phyloP scores from a whole-genome alignment of 2,888 invertebrate species.

The Pandemis corylana region DNA sequence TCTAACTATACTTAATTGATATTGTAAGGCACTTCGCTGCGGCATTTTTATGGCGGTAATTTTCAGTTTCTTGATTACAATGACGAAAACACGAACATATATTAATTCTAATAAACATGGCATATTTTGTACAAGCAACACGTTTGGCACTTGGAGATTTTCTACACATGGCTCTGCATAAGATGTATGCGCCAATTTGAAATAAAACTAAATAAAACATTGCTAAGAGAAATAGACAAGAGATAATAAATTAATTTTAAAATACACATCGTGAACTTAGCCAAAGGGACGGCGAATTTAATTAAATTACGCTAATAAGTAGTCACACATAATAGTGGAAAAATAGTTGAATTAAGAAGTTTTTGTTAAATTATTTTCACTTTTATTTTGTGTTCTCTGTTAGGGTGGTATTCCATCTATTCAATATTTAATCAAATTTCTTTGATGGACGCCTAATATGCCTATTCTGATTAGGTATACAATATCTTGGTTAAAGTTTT shows the following conservation, averaged over 20 bases:
- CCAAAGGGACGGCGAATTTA: constrained; percentile 28
- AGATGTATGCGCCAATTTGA: constrained; percentile 4
- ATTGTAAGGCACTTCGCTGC: constrained; percentile 26
- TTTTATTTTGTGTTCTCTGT: too few relatives aligned
- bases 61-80: constrained; percentile 14
- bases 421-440: too few relatives aligned
- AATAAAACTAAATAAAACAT: neutral
- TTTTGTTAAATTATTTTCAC: neutral
- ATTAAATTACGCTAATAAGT: neutral
- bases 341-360: neutral
- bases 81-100: constrained; percentile 1
- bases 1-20: constrained; percentile 21
- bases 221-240: constrained; percentile 3
- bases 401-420: too few relatives aligned
- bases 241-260: constrained; percentile 1
- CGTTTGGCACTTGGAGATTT: constrained; percentile 74
- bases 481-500: too few relatives aligned
- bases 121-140: constrained; percentile 71
- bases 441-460: too few relatives aligned
- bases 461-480: too few relatives aligned
- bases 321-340: neutral
- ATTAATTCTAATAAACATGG: constrained; percentile 55
- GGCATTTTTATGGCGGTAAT: constrained; percentile 32
- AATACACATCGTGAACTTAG: neutral
- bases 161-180: constrained; percentile 21